A percentile compares a stretch with the other conserved stretches of the same genome.
Evolutionary conservation across 2,888 invertebrate genomes (phyloP).

Genomic region (Icerya purchasi): DNA sequence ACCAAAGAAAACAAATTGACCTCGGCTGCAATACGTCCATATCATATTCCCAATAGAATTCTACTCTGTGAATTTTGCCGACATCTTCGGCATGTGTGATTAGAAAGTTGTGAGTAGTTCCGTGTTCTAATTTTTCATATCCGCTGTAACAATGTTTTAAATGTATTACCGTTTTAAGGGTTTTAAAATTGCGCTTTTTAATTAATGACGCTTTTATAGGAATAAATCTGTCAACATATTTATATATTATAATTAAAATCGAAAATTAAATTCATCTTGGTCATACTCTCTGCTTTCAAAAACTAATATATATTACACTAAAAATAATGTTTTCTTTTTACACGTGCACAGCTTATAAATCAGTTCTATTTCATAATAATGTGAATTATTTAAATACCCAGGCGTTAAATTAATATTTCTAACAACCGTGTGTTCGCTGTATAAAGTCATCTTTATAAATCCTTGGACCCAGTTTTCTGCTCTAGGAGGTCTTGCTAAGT

Average conservation of each 20-base stretch:
- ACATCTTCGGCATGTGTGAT: constrained; percentile 49
- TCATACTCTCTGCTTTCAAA: too few relatives aligned
- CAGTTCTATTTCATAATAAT: too few relatives aligned
- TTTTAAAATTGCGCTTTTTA: too few relatives aligned
- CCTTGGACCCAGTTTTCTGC: constrained; percentile 70
- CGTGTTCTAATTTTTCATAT: constrained; percentile 45
- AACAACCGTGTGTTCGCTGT: constrained; percentile 50
- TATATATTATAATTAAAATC: too few relatives aligned
- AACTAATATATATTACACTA: too few relatives aligned
- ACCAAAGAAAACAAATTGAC: constrained; percentile 60
- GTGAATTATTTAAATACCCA: constrained; percentile 31
- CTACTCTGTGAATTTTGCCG: constrained; percentile 34
- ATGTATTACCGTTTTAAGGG: too few relatives aligned
- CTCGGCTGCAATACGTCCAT: constrained; percentile 62
- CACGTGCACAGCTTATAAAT: too few relatives aligned
- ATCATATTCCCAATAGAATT: constrained; percentile 61
- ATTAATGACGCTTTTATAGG: too few relatives aligned
- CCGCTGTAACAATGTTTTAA: constrained; percentile 24
- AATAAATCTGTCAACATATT: too few relatives aligned
- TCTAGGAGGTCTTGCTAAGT: constrained; percentile 50
- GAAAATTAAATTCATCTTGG: too few relatives aligned
- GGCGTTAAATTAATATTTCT: constrained; percentile 56
- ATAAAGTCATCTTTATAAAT: constrained; percentile 51
- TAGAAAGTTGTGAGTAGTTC: constrained; percentile 49
- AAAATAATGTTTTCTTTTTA: too few relatives aligned